A percentile compares a stretch with the other conserved stretches of the same genome.
These are phyloP conservation scores for Echinarachnius parma DNA, from an alignment of 53 echinoderm and acorn worm species.

Conservation along the genomic window DNA sequence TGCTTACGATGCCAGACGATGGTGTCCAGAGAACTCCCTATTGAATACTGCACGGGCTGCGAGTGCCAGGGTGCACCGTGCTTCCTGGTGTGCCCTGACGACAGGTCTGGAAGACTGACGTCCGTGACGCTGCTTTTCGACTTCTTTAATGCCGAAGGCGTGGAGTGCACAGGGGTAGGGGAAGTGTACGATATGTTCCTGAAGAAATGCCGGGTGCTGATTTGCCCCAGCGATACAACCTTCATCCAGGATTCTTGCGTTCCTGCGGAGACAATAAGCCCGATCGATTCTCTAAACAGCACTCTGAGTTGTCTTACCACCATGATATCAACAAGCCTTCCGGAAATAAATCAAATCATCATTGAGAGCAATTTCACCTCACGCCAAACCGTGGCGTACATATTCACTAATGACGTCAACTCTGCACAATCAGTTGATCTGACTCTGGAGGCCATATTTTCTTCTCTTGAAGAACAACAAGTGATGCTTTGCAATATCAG, in stretches of 20 bases:
- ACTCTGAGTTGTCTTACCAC: slow-evolving; percentile 15
- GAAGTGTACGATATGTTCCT: slow-evolving; percentile 52
- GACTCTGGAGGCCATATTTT: neutral
- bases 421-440: slow-evolving; percentile 11
- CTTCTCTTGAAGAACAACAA: neutral
- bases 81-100: slow-evolving; percentile 26
- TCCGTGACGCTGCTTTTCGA: slow-evolving; percentile 36
- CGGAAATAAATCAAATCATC: slow-evolving; percentile 19
- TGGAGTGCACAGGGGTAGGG: slow-evolving; percentile 15
- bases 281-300: neutral
- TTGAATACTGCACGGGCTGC: slow-evolving; percentile 30
- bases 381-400: neutral
- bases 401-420: slow-evolving; percentile 13
- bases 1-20: slow-evolving; percentile 4
- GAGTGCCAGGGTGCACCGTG: slow-evolving; percentile 8
- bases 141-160: slow-evolving; percentile 7
- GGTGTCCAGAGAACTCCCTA: neutral
- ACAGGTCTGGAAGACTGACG: slow-evolving; percentile 4
- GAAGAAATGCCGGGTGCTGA: slow-evolving; percentile 32
- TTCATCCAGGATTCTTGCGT: neutral
- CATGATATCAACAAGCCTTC: slow-evolving; percentile 22
- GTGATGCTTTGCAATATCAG: slow-evolving; percentile 14
- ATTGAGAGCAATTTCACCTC: neutral
- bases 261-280: neutral
- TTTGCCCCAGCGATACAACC: slow-evolving; percentile 23